Evolutionary conservation across 1,140 invertebrate species (phyloP).

Genomic region (Oncopodura yosiiana): DNA sequence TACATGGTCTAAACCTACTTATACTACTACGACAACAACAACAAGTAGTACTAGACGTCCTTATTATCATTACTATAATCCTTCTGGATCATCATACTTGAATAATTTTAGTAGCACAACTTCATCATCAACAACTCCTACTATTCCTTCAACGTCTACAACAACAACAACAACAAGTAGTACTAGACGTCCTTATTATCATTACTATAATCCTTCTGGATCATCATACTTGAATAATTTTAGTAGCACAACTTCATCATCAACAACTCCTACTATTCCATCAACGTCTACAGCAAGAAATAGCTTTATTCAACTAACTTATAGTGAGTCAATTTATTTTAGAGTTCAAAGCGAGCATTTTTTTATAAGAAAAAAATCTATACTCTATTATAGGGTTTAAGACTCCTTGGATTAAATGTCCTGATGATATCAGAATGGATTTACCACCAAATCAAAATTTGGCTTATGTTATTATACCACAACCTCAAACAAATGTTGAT

Average conservation of each 20-base stretch:
- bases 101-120: conserved; percentile 1
- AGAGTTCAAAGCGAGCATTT: neutral
- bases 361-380: neutral
- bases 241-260: conserved; percentile 1
- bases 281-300: conserved; percentile 26
- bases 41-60: conserved; percentile 1
- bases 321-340: conserved; percentile 16
- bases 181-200: conserved; percentile 2
- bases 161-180: neutral
- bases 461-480: conserved; percentile 50
- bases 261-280: conserved; percentile 5
- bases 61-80: conserved; percentile 1
- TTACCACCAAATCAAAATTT: conserved; percentile 46
- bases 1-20: neutral
- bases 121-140: neutral
- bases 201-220: neutral
- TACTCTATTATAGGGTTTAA: conserved; percentile 24
- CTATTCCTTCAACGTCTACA: neutral
- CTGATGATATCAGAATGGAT: conserved; percentile 48
- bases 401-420: conserved; percentile 54
- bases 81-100: neutral
- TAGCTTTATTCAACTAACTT: conserved; percentile 34
- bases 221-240: neutral
- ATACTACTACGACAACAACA: neutral
- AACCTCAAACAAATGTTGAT: conserved; percentile 56